Conservation (phyloP, 2,888 invertebrate species). For the Mesoligia furuncula region DNA sequence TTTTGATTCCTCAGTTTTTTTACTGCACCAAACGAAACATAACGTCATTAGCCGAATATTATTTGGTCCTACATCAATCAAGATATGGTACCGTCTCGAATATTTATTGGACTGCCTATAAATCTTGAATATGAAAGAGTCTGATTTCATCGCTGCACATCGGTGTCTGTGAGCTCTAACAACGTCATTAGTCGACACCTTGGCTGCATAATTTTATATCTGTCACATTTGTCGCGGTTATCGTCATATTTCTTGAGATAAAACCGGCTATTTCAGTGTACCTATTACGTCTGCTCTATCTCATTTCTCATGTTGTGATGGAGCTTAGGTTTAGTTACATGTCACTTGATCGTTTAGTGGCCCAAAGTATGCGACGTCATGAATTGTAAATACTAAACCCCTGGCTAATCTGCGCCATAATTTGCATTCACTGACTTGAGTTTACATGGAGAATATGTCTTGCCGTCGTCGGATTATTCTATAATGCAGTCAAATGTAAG, state of each 20-base stretch:
- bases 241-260: slow-evolving; percentile 69
- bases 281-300: slow-evolving; percentile 57
- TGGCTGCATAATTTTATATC: slow-evolving; percentile 70
- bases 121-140: slow-evolving; percentile 73
- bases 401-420: slow-evolving; percentile 29
- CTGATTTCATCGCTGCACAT: slow-evolving; percentile 69
- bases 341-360: slow-evolving; percentile 41
- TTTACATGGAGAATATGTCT: slow-evolving; percentile 22
- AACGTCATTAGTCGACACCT: slow-evolving; percentile 73
- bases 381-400: slow-evolving; percentile 49
- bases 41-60: slow-evolving; percentile 66
- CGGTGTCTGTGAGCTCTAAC: slow-evolving; percentile 55
- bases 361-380: slow-evolving; percentile 43
- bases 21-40: slow-evolving; percentile 45
- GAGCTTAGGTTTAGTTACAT: slow-evolving; percentile 43
- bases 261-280: slow-evolving; percentile 65
- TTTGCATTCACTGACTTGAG: slow-evolving; percentile 32
- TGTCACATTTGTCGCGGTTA: slow-evolving; percentile 72
- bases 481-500: slow-evolving; percentile 42
- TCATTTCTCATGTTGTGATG: slow-evolving; percentile 59
- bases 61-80: slow-evolving; percentile 76
- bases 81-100: slow-evolving; percentile 68
- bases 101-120: slow-evolving; percentile 76
- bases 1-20: slow-evolving; percentile 62
- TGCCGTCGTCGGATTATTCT: slow-evolving; percentile 37